Evolutionary conservation across 64 coral and sea anemone genomes (phyloP), one percentile per base, ranked within the genome.

Genomic region (Astreopora myriophthalma): DNA sequence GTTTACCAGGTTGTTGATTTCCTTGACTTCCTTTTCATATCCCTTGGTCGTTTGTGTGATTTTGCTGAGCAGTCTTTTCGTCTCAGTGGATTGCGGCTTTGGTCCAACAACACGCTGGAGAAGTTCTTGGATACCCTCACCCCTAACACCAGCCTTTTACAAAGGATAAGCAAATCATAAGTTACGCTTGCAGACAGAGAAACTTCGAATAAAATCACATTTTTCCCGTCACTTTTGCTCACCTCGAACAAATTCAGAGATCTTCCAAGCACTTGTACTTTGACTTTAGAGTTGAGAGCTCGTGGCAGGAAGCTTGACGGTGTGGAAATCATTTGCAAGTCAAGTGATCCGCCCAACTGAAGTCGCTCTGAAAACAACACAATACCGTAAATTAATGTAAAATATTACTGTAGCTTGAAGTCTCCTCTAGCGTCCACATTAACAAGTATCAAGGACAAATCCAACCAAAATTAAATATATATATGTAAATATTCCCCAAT

Each of bases 241-340:
- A 80, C 76, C 49, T 80, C 77, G 34, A 81, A 81, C 77, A 81
- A 61, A 81, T 81, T 81, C 27, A 81, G 23, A 34, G 77, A 81
- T 35, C 55, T 81, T 63, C 77, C 77, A 62, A 81, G 77, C 14
- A 81, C 9, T 2, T 81, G 77, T 11, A 81, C 8, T 10, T 81
- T 81, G 17, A 81, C 48, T 61, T 81, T 81, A 35, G 77, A 61
- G 49, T 29, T 81, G 7, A 81, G 12, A n/a, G 77, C 49, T n/a
- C 77, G 17, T 32, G 77, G 77, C 11, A 81, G 16, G 30, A 81
- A 61, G 14, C 77, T 81, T 60, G 77, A 81, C 61, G 77, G 77
- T 49, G 77, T 81, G 19, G 30, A 81, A 81, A 81, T 34, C 29
- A 35, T 81, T 32, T 61, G 77, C 16, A 81, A 35, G 31, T 81